A percentile compares a stretch with the other conserved stretches of the same genome.
These are phyloP conservation scores for Aporophyla lueneburgensis DNA, from an alignment of 2,888 invertebrate genomes.

Conservation along the genomic window DNA sequence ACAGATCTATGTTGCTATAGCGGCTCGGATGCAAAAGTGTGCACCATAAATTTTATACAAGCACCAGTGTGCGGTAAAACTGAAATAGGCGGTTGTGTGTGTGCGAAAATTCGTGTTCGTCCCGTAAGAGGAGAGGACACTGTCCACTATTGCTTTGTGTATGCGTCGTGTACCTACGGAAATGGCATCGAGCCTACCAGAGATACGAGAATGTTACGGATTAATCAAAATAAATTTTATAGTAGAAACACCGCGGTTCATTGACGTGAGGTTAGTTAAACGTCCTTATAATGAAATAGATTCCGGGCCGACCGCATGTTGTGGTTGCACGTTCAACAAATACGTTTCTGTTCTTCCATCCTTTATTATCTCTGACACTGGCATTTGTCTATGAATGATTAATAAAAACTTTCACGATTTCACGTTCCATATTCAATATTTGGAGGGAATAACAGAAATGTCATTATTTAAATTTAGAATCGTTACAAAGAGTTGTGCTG, in stretches of 20 bases:
- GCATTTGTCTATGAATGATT: constrained; percentile 46
- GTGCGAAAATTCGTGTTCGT: constrained; percentile 88
- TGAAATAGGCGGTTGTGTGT: constrained; percentile 81
- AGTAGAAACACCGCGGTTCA: constrained; percentile 72
- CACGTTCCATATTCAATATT: constrained; percentile 37
- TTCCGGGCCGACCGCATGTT: constrained; percentile 67
- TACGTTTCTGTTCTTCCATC: constrained; percentile 25
- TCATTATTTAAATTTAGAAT: constrained; percentile 26
- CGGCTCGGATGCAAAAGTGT: constrained; percentile 87
- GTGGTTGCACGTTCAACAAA: constrained; percentile 31
- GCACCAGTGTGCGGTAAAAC: constrained; percentile 88
- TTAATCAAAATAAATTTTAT: constrained; percentile 86
- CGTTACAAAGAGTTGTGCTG: background rate
- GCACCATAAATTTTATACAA: constrained; percentile 90
- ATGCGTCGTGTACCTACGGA: constrained; percentile 79
- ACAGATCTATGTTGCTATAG: constrained; percentile 85
- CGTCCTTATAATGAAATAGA: constrained; percentile 78
- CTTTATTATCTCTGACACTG: constrained; percentile 39
- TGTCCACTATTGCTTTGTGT: constrained; percentile 86
- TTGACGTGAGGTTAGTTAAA: constrained; percentile 79
- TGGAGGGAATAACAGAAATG: background rate
- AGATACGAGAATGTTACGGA: constrained; percentile 74
- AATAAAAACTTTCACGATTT: constrained; percentile 20
- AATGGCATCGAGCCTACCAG: constrained; percentile 79
- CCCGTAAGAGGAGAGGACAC: constrained; percentile 86